phyloP scores from a whole-genome alignment of 2,888 invertebrate species.

The Acleris emargana region DNA sequence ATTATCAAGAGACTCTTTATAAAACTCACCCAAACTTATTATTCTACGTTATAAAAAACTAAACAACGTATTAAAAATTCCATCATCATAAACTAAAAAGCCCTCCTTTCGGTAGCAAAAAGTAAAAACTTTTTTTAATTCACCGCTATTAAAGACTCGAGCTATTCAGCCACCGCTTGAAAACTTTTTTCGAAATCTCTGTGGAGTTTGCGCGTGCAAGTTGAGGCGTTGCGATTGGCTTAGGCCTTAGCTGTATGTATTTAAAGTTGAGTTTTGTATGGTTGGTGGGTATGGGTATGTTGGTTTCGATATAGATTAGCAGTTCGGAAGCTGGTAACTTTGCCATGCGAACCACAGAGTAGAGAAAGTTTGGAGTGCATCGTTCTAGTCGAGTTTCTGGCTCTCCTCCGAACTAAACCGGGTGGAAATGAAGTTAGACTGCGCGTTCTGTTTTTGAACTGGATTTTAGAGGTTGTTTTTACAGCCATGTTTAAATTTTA shows the following conservation, averaged over 20 bases:
- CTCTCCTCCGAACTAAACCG: slow-evolving; percentile 59
- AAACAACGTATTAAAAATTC: slow-evolving; percentile 29
- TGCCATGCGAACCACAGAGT: slow-evolving; percentile 45
- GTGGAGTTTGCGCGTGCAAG: slow-evolving; percentile 26
- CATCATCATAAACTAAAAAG: slow-evolving; percentile 35
- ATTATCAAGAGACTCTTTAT: not conserved
- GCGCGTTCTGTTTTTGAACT: slow-evolving; percentile 48
- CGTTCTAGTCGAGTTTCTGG: slow-evolving; percentile 48
- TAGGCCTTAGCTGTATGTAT: slow-evolving; percentile 24
- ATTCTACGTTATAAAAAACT: not conserved
- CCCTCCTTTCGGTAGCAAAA: slow-evolving; percentile 35
- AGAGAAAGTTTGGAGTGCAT: slow-evolving; percentile 38
- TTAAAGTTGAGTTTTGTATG: slow-evolving; percentile 58
- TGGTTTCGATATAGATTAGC: slow-evolving; percentile 60
- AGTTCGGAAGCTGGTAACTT: slow-evolving; percentile 53
- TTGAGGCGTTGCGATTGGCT: slow-evolving; percentile 47
- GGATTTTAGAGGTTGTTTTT: slow-evolving; percentile 49
- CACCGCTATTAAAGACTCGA: slow-evolving; percentile 51
- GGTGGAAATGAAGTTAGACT: slow-evolving; percentile 52
- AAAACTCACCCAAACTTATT: not conserved
- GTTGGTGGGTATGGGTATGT: slow-evolving; percentile 53
- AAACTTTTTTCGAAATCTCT: slow-evolving; percentile 46
- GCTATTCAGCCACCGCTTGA: slow-evolving; percentile 44
- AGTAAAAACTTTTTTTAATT: slow-evolving; percentile 47
- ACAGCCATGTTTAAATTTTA: not conserved